Percentiles rank a stretch among this genome's conserved stretches.
phyloP scores from a whole-genome alignment of 2,888 invertebrate genomes.

The Cantharis lateralis region DNA sequence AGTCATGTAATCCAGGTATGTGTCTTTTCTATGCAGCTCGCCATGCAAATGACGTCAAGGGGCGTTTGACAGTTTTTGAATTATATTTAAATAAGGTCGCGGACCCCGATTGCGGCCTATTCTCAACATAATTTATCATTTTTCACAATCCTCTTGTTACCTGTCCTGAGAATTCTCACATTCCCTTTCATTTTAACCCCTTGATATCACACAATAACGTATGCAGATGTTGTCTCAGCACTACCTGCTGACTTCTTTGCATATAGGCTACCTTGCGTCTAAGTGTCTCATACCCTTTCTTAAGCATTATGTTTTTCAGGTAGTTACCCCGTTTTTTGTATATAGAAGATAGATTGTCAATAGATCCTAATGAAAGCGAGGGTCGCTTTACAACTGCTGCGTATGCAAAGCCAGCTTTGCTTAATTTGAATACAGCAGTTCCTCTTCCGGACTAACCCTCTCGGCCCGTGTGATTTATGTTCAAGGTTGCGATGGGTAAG shows the following conservation, averaged over 20 bases:
- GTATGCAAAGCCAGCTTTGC: constrained; percentile 36
- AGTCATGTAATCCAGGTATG: constrained; percentile 34
- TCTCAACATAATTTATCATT: constrained; percentile 51
- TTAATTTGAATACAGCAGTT: constrained; percentile 43
- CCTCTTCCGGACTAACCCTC: constrained; percentile 43
- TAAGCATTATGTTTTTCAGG: constrained; percentile 36
- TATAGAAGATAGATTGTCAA: constrained; percentile 37
- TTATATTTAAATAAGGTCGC: constrained; percentile 54
- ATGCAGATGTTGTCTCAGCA: constrained; percentile 49
- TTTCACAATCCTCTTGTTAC: constrained; percentile 51
- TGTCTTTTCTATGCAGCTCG: constrained; percentile 34
- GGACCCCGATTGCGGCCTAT: constrained; percentile 42
- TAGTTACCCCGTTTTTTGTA: constrained; percentile 38
- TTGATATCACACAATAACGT: constrained; percentile 31
- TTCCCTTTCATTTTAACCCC: constrained; percentile 36
- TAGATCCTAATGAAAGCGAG: constrained; percentile 40
- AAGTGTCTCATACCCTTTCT: constrained; percentile 40
- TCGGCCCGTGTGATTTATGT: constrained; percentile 43
- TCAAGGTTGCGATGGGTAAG: constrained; percentile 36
- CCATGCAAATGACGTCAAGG: constrained; percentile 53
- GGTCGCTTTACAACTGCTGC: constrained; percentile 39
- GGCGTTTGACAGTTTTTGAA: constrained; percentile 55
- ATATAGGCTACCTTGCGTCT: constrained; percentile 44
- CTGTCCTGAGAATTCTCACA: constrained; percentile 47
- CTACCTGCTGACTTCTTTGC: constrained; percentile 55